Base-by-base conservation (phyloP, 1,140 invertebrate species). In the Neoseiulus cucumeris region DNA sequence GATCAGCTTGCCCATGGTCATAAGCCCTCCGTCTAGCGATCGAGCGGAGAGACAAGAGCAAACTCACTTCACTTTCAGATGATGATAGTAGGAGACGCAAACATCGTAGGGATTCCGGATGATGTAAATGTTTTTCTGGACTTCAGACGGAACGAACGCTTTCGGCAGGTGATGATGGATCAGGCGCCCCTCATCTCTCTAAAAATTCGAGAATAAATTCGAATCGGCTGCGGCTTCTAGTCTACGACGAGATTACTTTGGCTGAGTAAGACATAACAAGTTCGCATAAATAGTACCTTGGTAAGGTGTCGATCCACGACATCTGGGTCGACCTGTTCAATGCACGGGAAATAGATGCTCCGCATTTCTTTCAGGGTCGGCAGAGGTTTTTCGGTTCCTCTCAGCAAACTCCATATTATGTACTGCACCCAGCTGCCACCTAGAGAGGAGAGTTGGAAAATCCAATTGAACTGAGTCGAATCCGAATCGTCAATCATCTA, bases 61-160 rank as follows among this genome's bases (percentile, higher is more conserved):
- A 39, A 39, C 33, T 39, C 33, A 59, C 51, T 59, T 59, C 25
- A 59, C 51, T 59, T 59, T 59, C 25, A 59, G 51, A 41, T 89
- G 80, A 74, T 89, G 83, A 72, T 84, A 91, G 74, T 84, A 89
- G 0, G 87, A 90, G 0, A 89, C 85, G 2, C 81, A 85, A 0
- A 89, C 84, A 73, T 90, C 87, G 74, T 89, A 87, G 0, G 87
- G 87, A 76, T 90, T 87, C 64, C 89, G 77, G 6, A 84, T 83
- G 0, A 88, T 81, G 71, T 88, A 88, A 9, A 88, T 25, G 51
- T 33, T 59, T 9, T 59, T 59, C 33, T 59, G 51, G 22, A 59
- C 51, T 25, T 33, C 51, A 6, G 51, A 25, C 17, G 51, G 51
- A 14, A 59, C 51, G 22, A 59, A 59, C 17, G 51, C 51, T 25